These are phyloP conservation scores for Linnaemya tessellans DNA, from an alignment of 2,888 invertebrate species.

Conservation along the genomic window DNA sequence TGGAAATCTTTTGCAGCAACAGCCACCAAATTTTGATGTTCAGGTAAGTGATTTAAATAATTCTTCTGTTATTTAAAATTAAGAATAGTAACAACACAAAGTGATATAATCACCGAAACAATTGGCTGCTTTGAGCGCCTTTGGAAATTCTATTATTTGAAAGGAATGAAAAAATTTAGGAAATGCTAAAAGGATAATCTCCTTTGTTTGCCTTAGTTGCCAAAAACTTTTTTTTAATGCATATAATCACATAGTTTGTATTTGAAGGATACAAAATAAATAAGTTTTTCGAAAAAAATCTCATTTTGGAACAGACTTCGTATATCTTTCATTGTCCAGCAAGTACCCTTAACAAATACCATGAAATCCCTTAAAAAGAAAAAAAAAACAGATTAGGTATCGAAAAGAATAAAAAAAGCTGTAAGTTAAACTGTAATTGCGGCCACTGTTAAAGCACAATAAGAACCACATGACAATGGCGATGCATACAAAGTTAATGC, in stretches of 20 bases:
- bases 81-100: background rate
- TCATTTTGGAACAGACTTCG: background rate
- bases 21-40: slow-evolving; percentile 90
- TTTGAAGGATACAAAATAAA: too few species aligned
- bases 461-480: slow-evolving; percentile 41
- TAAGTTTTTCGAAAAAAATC: too few species aligned
- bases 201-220: too few species aligned
- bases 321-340: background rate
- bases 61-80: background rate
- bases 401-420: slow-evolving; percentile 1
- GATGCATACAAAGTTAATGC: slow-evolving; percentile 16
- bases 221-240: too few species aligned
- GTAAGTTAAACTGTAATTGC: slow-evolving; percentile 27
- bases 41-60: slow-evolving; percentile 86
- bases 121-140: too few species aligned
- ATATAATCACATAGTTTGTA: too few species aligned
- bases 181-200: too few species aligned
- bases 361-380: slow-evolving; percentile 6
- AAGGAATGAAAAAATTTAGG: too few species aligned
- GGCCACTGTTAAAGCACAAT: slow-evolving; percentile 35
- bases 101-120: too few species aligned
- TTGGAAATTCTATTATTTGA: too few species aligned
- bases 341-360: slow-evolving; percentile 47
- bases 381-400: background rate
- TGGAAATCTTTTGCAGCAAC: slow-evolving; percentile 85